Conservation (phyloP, 2,113 vertebrate genomes). For the Crotalus tigris region DNA sequence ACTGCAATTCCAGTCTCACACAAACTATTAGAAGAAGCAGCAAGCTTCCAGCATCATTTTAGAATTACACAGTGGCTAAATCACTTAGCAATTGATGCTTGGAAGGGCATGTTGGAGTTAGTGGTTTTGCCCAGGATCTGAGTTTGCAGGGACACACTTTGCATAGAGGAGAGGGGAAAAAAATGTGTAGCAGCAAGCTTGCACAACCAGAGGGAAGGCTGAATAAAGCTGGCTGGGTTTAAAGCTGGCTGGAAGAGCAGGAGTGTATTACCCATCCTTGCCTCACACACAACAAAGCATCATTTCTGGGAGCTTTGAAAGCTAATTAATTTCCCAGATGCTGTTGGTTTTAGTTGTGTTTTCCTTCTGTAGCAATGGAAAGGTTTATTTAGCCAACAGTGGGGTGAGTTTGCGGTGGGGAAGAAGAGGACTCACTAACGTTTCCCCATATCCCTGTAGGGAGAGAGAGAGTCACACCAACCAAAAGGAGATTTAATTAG, state of each 20-base stretch:
- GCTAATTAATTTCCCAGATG: constrained; percentile 50
- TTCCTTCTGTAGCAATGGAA: constrained; percentile 59
- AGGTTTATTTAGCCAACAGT: constrained; percentile 83
- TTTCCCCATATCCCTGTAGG: constrained; percentile 76
- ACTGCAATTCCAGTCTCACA: not conserved
- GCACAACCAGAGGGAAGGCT: not conserved
- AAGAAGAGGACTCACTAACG: constrained; percentile 77
- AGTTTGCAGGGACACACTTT: not conserved
- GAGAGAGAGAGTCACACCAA: constrained; percentile 81
- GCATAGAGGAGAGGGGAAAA: not conserved
- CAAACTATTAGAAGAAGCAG: not conserved
- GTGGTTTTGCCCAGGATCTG: not conserved
- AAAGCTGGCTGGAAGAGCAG: constrained; percentile 22
- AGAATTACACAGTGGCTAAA: constrained; percentile 1
- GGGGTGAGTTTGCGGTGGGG: constrained; percentile 6
- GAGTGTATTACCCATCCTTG: constrained; percentile 2
- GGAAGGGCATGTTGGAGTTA: not conserved
- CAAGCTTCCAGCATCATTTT: not conserved
- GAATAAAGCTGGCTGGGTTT: constrained; percentile 10
- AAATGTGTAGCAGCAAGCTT: not conserved
- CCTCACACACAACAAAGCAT: constrained; percentile 22
- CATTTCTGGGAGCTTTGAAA: constrained; percentile 30
- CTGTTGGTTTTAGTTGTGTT: constrained; percentile 8
- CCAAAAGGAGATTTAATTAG: constrained; percentile 98
- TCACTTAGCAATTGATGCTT: not conserved